These are phyloP conservation scores for Callionymus lyra DNA, from an alignment of 2,113 vertebrate species.

Conservation along the genomic window DNA sequence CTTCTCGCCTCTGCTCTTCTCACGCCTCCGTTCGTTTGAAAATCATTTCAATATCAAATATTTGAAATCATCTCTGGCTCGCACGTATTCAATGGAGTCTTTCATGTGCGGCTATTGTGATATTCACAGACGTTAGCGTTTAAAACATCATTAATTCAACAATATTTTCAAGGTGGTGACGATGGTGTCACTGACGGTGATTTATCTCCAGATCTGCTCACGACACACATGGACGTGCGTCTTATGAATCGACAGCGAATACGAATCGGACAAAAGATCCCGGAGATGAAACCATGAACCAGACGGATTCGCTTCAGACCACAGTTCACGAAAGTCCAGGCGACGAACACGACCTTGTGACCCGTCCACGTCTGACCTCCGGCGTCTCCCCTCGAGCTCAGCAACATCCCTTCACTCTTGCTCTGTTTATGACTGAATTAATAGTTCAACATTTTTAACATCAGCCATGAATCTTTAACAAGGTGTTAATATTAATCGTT, in stretches of 20 bases:
- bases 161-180: conserved; percentile 1
- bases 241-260: conserved; percentile 25
- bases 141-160: conserved; percentile 27
- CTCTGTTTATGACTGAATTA: conserved; percentile 61
- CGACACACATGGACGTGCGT: conserved; percentile 33
- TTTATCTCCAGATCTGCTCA: conserved; percentile 47
- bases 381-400: no score
- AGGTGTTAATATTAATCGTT: conserved; percentile 70
- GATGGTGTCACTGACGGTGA: conserved; percentile 42
- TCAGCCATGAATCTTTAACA: conserved; percentile 61
- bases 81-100: conserved; percentile 55
- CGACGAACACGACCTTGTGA: no score
- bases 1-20: conserved; percentile 48
- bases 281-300: neutral
- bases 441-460: conserved; percentile 48
- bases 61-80: conserved; percentile 63
- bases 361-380: no score
- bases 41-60: conserved; percentile 71
- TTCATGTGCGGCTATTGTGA: conserved; percentile 58
- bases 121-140: conserved; percentile 49
- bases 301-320: no score
- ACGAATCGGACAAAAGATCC: conserved; percentile 37
- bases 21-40: conserved; percentile 67
- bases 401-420: no score
- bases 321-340: no score